phyloP scores from a whole-genome alignment of 2,113 vertebrate species.

The Cepphus grylle region DNA sequence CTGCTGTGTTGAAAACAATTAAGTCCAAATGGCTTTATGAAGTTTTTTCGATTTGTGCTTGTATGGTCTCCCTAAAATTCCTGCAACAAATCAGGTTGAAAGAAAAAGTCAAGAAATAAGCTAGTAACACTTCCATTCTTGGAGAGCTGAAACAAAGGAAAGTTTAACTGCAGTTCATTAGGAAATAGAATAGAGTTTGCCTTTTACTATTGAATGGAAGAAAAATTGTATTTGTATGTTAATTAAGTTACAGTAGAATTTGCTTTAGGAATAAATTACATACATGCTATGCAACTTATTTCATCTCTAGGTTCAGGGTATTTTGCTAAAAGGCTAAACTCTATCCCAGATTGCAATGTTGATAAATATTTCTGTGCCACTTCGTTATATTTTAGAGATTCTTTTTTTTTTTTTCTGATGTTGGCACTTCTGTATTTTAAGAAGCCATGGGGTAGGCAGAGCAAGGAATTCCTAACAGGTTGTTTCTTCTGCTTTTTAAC shows the following conservation, averaged over 20 bases:
- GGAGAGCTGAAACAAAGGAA: not conserved
- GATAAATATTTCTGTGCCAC: constrained; percentile 9
- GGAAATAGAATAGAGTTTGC: not conserved
- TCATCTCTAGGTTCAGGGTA: not conserved
- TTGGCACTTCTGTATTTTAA: not conserved
- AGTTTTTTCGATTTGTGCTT: not conserved
- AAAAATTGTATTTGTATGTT: constrained; percentile 29
- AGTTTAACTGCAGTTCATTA: not conserved
- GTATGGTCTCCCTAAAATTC: not conserved
- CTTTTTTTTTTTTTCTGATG: not conserved
- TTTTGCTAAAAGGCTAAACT: constrained; percentile 7
- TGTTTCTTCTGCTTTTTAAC: not conserved
- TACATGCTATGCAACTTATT: not conserved
- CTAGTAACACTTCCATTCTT: not conserved
- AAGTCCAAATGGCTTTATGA: not conserved
- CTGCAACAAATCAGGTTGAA: not conserved
- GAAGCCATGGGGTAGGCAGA: not conserved
- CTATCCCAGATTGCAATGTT: not conserved
- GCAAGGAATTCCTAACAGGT: not conserved
- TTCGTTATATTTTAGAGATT: not conserved
- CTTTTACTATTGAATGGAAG: not conserved
- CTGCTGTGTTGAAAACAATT: not conserved
- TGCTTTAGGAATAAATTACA: constrained; percentile 21
- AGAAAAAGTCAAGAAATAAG: not conserved
- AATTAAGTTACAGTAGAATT: constrained; percentile 27